A percentile compares a stretch with the other conserved stretches of the same genome.
These are phyloP conservation scores for Polymixis lichenea DNA, from an alignment of 2,888 invertebrate species.

Conservation along the genomic window DNA sequence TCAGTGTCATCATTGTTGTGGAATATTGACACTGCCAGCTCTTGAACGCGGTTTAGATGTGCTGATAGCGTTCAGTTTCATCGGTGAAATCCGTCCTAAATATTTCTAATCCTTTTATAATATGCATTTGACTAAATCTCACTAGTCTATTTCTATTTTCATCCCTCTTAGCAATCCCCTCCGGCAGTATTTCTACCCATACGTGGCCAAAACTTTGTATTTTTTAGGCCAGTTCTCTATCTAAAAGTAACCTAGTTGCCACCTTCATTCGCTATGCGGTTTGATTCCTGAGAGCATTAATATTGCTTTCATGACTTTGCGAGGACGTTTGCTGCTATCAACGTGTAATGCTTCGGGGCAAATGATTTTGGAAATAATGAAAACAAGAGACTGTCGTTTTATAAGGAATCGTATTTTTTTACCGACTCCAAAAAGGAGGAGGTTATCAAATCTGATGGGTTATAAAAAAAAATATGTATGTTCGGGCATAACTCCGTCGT, in stretches of 20 bases:
- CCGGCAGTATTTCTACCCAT: neutral
- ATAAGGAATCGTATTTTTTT: too few species aligned
- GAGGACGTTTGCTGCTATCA: slow-evolving; percentile 22
- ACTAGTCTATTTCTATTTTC: slow-evolving; percentile 19
- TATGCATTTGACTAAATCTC: neutral
- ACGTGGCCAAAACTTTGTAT: neutral
- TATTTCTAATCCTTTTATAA: neutral
- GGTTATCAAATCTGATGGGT: too few species aligned
- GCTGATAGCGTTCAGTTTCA: too few species aligned
- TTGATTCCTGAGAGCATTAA: slow-evolving; percentile 47
- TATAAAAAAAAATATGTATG: too few species aligned
- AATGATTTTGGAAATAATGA: slow-evolving; percentile 21
- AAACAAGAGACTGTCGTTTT: neutral
- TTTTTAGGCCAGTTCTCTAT: slow-evolving; percentile 31
- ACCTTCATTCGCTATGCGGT: slow-evolving; percentile 53
- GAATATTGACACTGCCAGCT: too few species aligned
- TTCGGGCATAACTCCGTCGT: too few species aligned
- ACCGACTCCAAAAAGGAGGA: too few species aligned
- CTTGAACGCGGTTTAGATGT: too few species aligned
- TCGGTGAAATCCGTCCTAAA: too few species aligned
- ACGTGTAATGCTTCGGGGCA: slow-evolving; percentile 2
- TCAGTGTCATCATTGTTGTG: too few species aligned
- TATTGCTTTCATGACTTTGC: slow-evolving; percentile 32
- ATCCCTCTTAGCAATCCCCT: neutral
- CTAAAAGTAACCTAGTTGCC: slow-evolving; percentile 46